Conservation (phyloP, 2,113 vertebrate genomes). For the Aythya baeri region DNA sequence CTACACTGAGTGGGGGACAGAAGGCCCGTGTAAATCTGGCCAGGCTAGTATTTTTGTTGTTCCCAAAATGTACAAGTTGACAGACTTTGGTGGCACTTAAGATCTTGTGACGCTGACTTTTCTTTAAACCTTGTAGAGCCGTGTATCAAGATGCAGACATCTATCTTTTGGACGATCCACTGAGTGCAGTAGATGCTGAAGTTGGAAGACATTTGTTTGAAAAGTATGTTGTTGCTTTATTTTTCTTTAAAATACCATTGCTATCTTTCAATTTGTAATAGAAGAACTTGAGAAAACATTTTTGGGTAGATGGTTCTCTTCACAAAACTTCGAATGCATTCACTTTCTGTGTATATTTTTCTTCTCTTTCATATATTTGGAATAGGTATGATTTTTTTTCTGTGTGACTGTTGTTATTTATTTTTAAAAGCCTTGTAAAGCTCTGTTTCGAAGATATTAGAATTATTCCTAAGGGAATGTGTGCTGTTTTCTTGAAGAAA, state of each 20-base stretch:
- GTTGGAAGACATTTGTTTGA: conserved; percentile 93
- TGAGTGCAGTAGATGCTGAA: conserved; percentile 95
- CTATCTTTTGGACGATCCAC: conserved; percentile 93
- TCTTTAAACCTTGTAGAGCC: conserved; percentile 77
- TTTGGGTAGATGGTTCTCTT: neutral
- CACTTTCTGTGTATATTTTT: neutral
- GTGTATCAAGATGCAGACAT: conserved; percentile 96
- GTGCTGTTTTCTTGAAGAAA: neutral
- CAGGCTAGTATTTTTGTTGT: conserved; percentile 71
- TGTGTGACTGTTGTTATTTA: neutral
- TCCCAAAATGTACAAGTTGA: neutral
- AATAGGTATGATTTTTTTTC: accelerated
- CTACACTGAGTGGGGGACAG: conserved; percentile 94
- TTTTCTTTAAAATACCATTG: neutral
- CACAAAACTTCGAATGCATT: neutral
- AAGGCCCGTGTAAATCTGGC: conserved; percentile 93
- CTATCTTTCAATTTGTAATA: neutral
- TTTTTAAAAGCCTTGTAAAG: neutral
- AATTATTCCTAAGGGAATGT: neutral
- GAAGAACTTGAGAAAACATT: neutral
- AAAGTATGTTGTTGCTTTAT: conserved; percentile 79
- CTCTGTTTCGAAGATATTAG: neutral
- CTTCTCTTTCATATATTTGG: neutral
- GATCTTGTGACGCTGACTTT: neutral
- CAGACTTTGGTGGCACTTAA: neutral